Conservation (phyloP, 2,113 vertebrate genomes). For the Alligator mississippiensis region DNA sequence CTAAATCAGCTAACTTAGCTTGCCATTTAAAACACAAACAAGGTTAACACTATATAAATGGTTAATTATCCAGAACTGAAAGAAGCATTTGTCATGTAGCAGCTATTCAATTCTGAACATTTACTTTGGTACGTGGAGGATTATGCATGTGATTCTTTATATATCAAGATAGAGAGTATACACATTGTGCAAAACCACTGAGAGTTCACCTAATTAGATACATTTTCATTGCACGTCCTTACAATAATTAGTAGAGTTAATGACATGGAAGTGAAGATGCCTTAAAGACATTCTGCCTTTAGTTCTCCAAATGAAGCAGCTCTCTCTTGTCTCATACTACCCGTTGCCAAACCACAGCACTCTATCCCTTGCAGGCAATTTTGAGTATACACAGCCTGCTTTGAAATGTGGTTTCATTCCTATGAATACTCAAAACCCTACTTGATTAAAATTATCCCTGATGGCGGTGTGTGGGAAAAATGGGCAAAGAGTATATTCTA, state of each 20-base stretch:
- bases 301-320: not conserved
- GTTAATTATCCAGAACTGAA: not conserved
- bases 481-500: not conserved
- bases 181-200: not conserved
- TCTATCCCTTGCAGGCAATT: not conserved
- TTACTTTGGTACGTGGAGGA: not conserved
- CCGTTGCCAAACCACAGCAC: not conserved
- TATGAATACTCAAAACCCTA: not conserved
- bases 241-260: not conserved
- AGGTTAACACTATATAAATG: not conserved
- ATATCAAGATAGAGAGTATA: not conserved
- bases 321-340: not conserved
- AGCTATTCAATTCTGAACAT: not conserved
- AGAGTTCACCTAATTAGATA: not conserved
- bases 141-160: fast-evolving
- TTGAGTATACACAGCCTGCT: not conserved
- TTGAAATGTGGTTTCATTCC: not conserved
- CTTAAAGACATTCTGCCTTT: not conserved
- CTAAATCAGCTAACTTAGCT: not conserved
- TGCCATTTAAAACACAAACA: not conserved
- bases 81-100: not conserved
- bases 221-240: not conserved
- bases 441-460: not conserved
- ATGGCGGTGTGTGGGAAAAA: not conserved
- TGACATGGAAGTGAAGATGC: not conserved